Conservation (phyloP, 2,888 invertebrate species). For the Gandaritis pyraliata region DNA sequence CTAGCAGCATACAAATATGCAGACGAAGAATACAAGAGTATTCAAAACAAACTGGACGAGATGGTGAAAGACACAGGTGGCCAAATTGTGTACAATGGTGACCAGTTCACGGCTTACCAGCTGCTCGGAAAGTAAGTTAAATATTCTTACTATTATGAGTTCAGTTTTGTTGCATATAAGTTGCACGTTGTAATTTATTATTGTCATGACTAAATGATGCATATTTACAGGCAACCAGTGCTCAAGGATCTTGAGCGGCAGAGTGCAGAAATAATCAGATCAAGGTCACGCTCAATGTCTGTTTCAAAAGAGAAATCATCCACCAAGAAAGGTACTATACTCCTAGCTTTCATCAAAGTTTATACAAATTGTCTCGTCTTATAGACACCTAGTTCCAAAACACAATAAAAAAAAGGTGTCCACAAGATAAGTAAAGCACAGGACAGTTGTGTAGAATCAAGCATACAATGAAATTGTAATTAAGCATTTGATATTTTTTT, state of each 20-base stretch:
- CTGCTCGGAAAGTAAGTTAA: conserved; percentile 83
- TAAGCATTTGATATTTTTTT: no score
- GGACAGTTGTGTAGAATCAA: no score
- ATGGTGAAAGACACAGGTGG: conserved; percentile 85
- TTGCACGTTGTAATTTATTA: no score
- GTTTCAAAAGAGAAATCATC: conserved; percentile 67
- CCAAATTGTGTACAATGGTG: conserved; percentile 87
- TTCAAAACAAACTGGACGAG: conserved; percentile 85
- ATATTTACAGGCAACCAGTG: conserved; percentile 67
- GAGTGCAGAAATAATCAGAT: conserved; percentile 79
- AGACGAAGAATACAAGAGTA: conserved; percentile 87
- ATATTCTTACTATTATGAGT: background rate
- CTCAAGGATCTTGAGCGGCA: conserved; percentile 76
- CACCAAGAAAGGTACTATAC: conserved; percentile 62
- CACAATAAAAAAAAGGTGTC: no score
- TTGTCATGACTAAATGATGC: background rate
- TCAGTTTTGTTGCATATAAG: no score
- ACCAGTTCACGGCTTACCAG: conserved; percentile 87
- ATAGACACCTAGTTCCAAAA: no score
- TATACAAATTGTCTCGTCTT: no score
- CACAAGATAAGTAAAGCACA: no score
- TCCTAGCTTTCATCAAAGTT: no score
- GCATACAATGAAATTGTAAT: no score
- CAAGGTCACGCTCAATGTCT: conserved; percentile 75
- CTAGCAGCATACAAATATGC: conserved; percentile 85